These are phyloP conservation scores for Meiosimyza platycephala DNA, from an alignment of 2,888 invertebrate species.

Conservation along the genomic window DNA sequence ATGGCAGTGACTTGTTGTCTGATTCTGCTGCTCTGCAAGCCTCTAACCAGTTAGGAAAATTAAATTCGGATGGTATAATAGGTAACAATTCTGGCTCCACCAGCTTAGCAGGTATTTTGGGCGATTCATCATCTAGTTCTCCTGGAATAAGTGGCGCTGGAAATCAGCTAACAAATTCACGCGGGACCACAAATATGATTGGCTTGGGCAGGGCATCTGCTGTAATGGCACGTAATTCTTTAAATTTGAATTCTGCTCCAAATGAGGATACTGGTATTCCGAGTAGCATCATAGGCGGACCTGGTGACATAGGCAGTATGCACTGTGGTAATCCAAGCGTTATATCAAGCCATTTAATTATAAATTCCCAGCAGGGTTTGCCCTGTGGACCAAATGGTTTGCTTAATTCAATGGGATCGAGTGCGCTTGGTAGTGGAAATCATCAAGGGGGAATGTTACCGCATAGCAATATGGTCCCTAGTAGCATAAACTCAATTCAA, in stretches of 20 bases:
- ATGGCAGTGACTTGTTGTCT: constrained; percentile 53
- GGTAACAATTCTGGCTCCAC: constrained; percentile 30
- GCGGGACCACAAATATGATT: constrained; percentile 21
- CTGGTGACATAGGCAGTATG: constrained; percentile 23
- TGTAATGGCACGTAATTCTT: constrained; percentile 9
- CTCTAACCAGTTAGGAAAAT: constrained; percentile 44
- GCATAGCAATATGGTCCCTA: constrained; percentile 43
- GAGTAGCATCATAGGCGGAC: constrained; percentile 14
- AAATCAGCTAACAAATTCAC: constrained; percentile 4
- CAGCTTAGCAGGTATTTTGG: constrained; percentile 16
- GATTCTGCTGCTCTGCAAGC: constrained; percentile 32
- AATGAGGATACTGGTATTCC: constrained; percentile 10
- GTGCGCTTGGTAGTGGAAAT: constrained; percentile 41
- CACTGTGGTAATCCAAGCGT: constrained; percentile 22
- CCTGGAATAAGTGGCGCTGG: constrained; percentile 9
- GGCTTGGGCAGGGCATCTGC: constrained; percentile 22
- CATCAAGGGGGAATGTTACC: constrained; percentile 28
- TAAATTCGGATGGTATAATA: constrained; percentile 38
- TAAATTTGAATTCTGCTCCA: constrained; percentile 2
- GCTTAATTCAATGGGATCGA: constrained; percentile 40
- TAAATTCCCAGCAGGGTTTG: constrained; percentile 41
- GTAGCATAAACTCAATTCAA: constrained; percentile 47
- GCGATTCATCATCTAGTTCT: constrained; percentile 2
- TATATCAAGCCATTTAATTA: constrained; percentile 1
- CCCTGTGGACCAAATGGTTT: constrained; percentile 41